A percentile compares a stretch with the other conserved stretches of the same genome.
Evolutionary conservation across 2,888 invertebrate species (phyloP).

Genomic region (Trichacis sp.): DNA sequence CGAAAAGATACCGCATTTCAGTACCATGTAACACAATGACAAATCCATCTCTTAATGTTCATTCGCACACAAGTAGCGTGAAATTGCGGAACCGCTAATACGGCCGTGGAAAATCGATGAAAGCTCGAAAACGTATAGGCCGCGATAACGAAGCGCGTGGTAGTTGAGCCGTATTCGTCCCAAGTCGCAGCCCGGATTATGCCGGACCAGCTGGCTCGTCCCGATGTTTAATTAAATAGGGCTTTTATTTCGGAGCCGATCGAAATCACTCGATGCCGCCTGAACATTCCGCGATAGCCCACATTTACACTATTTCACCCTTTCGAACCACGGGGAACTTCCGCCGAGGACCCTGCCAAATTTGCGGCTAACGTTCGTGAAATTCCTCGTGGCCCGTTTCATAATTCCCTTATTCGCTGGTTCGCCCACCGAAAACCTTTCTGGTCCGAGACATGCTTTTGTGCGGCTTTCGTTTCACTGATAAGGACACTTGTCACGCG

Average conservation of each 20-base stretch:
- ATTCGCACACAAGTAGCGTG: too few species aligned
- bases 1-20: too few species aligned
- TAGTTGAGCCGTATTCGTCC: conserved; percentile 20
- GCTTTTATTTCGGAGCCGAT: conserved; percentile 31
- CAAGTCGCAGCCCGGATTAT: conserved; percentile 21
- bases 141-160: conserved; percentile 24
- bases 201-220: conserved; percentile 27
- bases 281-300: conserved; percentile 29
- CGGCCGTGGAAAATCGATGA: too few species aligned
- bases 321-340: too few species aligned
- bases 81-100: too few species aligned
- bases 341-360: conserved; percentile 27
- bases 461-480: background rate
- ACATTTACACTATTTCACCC: conserved; percentile 29
- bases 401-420: conserved; percentile 42
- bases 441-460: conserved; percentile 18
- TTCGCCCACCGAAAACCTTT: conserved; percentile 45
- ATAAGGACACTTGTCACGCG: too few species aligned
- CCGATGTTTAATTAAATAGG: conserved; percentile 36
- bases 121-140: conserved; percentile 29
- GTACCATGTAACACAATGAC: too few species aligned
- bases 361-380: conserved; percentile 32
- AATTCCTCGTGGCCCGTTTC: conserved; percentile 34
- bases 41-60: too few species aligned
- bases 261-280: conserved; percentile 20